Evolutionary conservation across 2,113 vertebrate species (phyloP).

Genomic region (Lampris incognitus): DNA sequence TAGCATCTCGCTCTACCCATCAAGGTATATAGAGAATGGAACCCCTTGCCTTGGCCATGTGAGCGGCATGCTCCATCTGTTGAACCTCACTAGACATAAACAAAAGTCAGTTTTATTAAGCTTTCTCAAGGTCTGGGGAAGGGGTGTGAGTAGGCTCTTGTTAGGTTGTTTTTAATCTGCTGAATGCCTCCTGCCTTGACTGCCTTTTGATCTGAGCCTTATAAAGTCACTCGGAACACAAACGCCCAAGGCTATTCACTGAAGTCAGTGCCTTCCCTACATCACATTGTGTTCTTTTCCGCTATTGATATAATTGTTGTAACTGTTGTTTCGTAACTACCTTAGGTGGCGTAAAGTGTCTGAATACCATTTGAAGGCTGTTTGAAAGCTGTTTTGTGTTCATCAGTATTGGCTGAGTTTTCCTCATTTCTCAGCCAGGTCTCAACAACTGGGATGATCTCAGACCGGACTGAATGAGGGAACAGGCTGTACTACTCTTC

Average conservation of each 20-base stretch:
- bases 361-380: background rate
- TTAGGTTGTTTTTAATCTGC: background rate
- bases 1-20: too few species aligned
- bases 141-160: too few species aligned
- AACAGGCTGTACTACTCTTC: background rate
- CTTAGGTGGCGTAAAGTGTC: slow-evolving; percentile 27
- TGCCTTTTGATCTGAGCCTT: background rate
- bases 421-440: slow-evolving; percentile 18
- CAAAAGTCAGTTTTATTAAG: too few species aligned
- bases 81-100: too few species aligned
- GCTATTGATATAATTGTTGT: slow-evolving; percentile 8
- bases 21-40: too few species aligned
- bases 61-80: too few species aligned
- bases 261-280: background rate
- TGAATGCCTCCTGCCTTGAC: background rate
- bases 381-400: slow-evolving; percentile 32
- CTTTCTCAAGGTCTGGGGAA: too few species aligned
- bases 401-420: background rate
- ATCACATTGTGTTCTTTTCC: slow-evolving; percentile 2
- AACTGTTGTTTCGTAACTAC: slow-evolving; percentile 21
- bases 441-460: background rate
- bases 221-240: background rate
- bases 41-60: too few species aligned
- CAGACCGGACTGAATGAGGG: background rate
- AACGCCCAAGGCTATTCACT: background rate